Evolutionary conservation across 2,797 vertebrate genomes (phyloP).

Genomic region (Tokudaia tokunoshimensis): DNA sequence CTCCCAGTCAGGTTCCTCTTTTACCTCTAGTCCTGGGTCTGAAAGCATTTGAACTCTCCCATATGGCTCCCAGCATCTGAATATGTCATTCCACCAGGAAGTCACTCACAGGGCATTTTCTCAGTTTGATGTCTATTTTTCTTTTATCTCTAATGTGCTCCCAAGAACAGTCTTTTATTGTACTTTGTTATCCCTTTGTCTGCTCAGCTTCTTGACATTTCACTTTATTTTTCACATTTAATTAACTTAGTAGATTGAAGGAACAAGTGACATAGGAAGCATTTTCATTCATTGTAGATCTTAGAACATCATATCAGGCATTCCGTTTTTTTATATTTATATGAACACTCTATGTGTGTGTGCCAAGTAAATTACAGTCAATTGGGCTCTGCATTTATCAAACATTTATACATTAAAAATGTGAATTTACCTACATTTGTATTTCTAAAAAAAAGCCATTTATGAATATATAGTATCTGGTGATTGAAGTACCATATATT

Average conservation of each 20-base stretch:
- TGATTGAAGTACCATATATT: background rate
- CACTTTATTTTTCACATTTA: background rate
- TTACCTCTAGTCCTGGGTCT: conserved; percentile 80
- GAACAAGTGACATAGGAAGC: background rate
- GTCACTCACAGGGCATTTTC: conserved; percentile 81
- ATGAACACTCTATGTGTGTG: background rate
- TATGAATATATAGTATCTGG: background rate
- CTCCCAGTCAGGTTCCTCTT: conserved; percentile 80
- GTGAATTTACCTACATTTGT: background rate
- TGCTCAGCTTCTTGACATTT: background rate
- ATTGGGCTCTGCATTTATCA: conserved; percentile 38
- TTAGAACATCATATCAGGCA: background rate
- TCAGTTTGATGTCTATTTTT: conserved; percentile 83
- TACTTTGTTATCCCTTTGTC: background rate
- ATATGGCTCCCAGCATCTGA: conserved; percentile 79
- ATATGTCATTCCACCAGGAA: conserved; percentile 69
- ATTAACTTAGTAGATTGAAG: conserved; percentile 36
- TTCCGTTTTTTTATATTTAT: background rate
- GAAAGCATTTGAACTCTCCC: conserved; percentile 84
- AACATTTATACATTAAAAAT: background rate
- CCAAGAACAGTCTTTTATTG: conserved; percentile 51
- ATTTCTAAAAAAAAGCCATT: conserved; percentile 42
- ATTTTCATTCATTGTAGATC: conserved; percentile 47
- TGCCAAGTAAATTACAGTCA: conserved; percentile 17
- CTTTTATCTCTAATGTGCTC: conserved; percentile 72